phyloP scores from a whole-genome alignment of 2,888 invertebrate species.

The Margaritifera margaritifera region DNA sequence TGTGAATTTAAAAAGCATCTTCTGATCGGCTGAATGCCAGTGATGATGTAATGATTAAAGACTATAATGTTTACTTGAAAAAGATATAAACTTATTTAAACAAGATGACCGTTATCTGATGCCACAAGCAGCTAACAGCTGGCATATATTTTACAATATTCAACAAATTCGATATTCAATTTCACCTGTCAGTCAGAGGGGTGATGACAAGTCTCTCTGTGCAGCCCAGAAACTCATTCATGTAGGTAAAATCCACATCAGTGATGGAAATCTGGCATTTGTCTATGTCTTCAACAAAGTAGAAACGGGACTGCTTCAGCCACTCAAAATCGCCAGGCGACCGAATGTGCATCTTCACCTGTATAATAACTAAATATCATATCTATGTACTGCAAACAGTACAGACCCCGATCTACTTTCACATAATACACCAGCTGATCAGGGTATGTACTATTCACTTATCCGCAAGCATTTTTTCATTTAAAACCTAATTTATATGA shows the following conservation, averaged over 20 bases:
- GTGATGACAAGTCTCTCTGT: conserved; percentile 97
- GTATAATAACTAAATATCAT: conserved; percentile 56
- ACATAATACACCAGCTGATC: not conserved
- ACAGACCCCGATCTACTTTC: not conserved
- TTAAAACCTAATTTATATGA: too few relatives aligned
- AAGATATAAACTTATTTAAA: too few relatives aligned
- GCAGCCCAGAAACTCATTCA: conserved; percentile 97
- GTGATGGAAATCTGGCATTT: conserved; percentile 94
- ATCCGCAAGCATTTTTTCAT: not conserved
- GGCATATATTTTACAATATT: too few relatives aligned
- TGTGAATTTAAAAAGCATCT: too few relatives aligned
- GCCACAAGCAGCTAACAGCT: too few relatives aligned
- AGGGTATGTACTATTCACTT: not conserved
- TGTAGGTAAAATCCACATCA: conserved; percentile 94
- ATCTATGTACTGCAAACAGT: not conserved
- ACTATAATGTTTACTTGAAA: too few relatives aligned
- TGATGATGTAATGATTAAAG: too few relatives aligned
- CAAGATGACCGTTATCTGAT: too few relatives aligned
- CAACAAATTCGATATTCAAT: not conserved
- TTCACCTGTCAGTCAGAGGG: conserved; percentile 92
- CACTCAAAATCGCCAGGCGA: conserved; percentile 96
- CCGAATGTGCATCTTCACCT: conserved; percentile 89
- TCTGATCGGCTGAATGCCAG: too few relatives aligned
- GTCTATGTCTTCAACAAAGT: conserved; percentile 95
- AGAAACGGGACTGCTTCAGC: conserved; percentile 96